These are phyloP conservation scores for Tortricodes alternella DNA, from an alignment of 2,888 invertebrate species.

Conservation along the genomic window DNA sequence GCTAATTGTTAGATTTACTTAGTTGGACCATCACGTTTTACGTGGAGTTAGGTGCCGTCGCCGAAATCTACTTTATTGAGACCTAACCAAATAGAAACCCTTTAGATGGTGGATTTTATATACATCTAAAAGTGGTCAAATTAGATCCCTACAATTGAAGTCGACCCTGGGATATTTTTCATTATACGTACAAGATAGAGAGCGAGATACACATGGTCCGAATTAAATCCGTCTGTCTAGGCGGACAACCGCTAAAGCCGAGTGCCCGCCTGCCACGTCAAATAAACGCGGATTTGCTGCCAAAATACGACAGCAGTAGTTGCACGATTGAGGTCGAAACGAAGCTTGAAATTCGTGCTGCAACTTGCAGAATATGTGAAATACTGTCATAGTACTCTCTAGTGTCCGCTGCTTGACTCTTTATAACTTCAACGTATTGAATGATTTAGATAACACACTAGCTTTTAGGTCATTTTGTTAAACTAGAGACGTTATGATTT, in stretches of 20 bases:
- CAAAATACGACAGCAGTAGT: slow-evolving; percentile 9
- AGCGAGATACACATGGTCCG: slow-evolving; percentile 9
- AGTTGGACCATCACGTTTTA: slow-evolving; percentile 15
- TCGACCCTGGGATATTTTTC: not conserved
- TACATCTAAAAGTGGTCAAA: too few species aligned
- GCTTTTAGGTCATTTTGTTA: too few species aligned
- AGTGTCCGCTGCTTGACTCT: too few species aligned
- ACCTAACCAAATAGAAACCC: slow-evolving; percentile 23
- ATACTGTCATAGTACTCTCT: too few species aligned
- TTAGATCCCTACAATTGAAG: not conserved
- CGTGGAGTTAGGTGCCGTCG: slow-evolving; percentile 3
- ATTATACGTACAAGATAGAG: not conserved
- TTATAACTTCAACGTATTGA: too few species aligned
- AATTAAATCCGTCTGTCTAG: slow-evolving; percentile 19
- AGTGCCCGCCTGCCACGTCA: slow-evolving; percentile 8
- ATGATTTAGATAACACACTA: too few species aligned
- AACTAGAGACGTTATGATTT: slow-evolving; percentile 1
- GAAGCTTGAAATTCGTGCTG: not conserved
- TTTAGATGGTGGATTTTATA: slow-evolving; percentile 10
- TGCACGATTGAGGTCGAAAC: slow-evolving; percentile 9
- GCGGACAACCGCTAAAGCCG: slow-evolving; percentile 12
- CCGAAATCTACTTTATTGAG: slow-evolving; percentile 14
- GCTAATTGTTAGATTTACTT: not conserved
- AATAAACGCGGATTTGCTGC: slow-evolving; percentile 19
- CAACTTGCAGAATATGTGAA: too few species aligned